Evolutionary conservation across 2,797 vertebrate genomes (phyloP).

Genomic region (Hapalemur alaotrensis): DNA sequence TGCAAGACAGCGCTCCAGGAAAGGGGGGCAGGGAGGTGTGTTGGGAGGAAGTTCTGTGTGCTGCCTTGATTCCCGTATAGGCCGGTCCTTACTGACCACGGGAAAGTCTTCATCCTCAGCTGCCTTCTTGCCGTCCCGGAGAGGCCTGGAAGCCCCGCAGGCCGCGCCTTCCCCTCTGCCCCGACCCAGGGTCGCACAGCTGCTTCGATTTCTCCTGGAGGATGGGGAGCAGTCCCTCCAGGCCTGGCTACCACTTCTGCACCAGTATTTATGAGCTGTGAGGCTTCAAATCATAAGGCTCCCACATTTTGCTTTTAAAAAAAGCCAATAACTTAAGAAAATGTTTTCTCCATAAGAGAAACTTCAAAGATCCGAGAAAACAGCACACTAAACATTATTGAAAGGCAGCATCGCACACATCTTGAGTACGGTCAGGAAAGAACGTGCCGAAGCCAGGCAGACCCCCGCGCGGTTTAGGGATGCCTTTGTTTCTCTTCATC

Average conservation of each 20-base stretch:
- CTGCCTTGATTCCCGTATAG: neutral
- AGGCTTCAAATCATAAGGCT: conserved; percentile 55
- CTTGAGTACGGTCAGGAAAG: conserved; percentile 44
- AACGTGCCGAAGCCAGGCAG: neutral
- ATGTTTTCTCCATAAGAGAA: conserved; percentile 70
- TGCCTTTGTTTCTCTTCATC: neutral
- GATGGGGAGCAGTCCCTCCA: neutral
- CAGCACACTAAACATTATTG: conserved; percentile 25
- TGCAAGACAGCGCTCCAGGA: neutral
- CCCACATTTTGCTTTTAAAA: conserved; percentile 44
- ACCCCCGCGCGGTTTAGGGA: neutral
- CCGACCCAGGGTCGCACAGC: neutral
- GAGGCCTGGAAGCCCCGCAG: neutral
- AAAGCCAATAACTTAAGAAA: conserved; percentile 68
- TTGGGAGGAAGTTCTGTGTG: neutral
- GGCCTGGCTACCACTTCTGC: conserved; percentile 30
- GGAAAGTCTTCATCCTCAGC: neutral
- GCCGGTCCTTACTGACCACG: neutral
- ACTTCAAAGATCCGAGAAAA: conserved; percentile 69
- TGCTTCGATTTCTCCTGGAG: neutral
- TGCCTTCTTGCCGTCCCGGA: neutral
- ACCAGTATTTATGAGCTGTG: conserved; percentile 63
- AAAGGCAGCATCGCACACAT: neutral
- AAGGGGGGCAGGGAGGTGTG: neutral
- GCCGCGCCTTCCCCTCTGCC: fast-evolving